Conservation (phyloP, 2,113 vertebrate genomes). For the Podilymbus podiceps region DNA sequence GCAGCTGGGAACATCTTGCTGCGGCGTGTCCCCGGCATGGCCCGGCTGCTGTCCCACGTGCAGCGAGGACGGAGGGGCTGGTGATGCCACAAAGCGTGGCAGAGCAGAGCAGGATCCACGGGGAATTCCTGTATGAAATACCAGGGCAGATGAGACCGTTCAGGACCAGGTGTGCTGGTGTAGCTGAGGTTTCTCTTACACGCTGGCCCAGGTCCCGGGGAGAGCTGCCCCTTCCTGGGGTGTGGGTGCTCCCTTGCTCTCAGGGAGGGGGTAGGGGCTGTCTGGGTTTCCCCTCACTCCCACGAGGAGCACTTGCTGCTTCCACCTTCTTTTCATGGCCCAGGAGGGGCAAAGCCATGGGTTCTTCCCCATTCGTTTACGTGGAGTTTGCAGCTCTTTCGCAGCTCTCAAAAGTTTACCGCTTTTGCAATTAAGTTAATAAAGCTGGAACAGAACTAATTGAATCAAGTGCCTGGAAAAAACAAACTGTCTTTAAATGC, state of each 20-base stretch:
- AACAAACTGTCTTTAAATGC: background rate
- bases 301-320: background rate
- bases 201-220: background rate
- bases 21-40: accelerated
- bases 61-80: background rate
- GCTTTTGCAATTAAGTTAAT: background rate
- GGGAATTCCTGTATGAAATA: background rate
- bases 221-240: background rate
- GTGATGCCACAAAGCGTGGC: background rate
- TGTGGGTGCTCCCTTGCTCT: background rate
- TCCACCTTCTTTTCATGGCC: background rate
- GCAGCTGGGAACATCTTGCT: background rate
- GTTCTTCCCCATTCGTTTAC: background rate
- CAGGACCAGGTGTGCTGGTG: background rate
- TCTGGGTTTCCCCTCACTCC: background rate
- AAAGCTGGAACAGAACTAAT: background rate
- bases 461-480: background rate
- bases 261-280: background rate
- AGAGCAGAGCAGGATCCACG: background rate
- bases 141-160: background rate
- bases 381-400: background rate
- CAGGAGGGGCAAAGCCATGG: background rate
- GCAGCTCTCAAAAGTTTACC: too few species aligned
- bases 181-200: background rate
- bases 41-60: background rate